Conservation (phyloP, 2,113 vertebrate genomes). For the human region GRCh38 chr2:43465501-43466000, state of each 20-base stretch:
- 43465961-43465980: neutral
- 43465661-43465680: neutral
- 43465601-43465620: neutral
- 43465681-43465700: neutral
- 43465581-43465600: neutral
- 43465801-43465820: neutral
- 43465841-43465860: neutral
- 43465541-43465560: constrained; percentile 41
- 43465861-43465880: neutral
- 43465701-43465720: neutral
- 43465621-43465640: constrained; percentile 23
- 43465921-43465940: neutral
- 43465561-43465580: constrained; percentile 38
- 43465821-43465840: neutral
- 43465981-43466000: neutral
- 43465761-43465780: neutral
- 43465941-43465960: neutral
- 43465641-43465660: neutral
- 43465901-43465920: neutral
- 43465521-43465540: constrained; percentile 40
- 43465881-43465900: neutral
- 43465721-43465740: neutral
- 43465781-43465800: neutral
- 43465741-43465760: neutral
- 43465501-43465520: constrained; percentile 35